Evolutionary conservation across 2,113 vertebrate genomes (phyloP).

Genomic region (Rhizomys pruinosus): DNA sequence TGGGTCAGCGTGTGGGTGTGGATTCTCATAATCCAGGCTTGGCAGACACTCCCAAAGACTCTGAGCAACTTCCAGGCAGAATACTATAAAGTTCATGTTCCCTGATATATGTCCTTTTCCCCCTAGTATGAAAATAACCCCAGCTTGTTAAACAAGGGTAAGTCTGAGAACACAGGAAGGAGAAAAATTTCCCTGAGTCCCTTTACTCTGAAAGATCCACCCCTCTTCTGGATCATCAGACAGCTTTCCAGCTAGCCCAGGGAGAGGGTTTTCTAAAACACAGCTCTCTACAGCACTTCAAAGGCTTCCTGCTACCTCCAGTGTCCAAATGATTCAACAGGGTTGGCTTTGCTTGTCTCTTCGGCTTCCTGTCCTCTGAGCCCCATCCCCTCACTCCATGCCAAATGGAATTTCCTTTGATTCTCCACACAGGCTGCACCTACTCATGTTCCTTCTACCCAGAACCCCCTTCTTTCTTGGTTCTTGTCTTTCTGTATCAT

Average conservation of each 20-base stretch:
- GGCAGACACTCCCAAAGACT: conserved; percentile 25
- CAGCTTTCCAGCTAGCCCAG: background rate
- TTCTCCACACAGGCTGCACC: conserved; percentile 31
- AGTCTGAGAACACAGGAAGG: background rate
- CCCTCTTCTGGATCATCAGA: background rate
- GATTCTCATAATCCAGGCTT: conserved; percentile 14
- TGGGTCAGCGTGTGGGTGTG: conserved; percentile 58
- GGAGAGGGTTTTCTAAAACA: conserved; percentile 8
- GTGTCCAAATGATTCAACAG: background rate
- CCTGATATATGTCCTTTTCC: background rate
- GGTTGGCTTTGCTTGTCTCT: conserved; percentile 20
- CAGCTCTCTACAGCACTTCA: conserved; percentile 21
- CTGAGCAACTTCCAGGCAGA: conserved; percentile 39
- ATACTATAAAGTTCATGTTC: conserved; percentile 44
- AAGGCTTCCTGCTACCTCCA: conserved; percentile 47
- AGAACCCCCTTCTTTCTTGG: background rate
- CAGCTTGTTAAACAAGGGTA: conserved; percentile 20
- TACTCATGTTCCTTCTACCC: conserved; percentile 17
- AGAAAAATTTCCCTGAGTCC: background rate
- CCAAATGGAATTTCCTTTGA: conserved; percentile 68
- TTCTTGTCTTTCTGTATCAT: background rate
- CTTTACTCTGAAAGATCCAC: background rate
- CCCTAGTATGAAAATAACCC: conserved; percentile 66
- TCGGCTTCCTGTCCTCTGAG: conserved; percentile 34
- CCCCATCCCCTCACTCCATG: background rate